Evolutionary conservation across 2,888 invertebrate genomes (phyloP), one percentile per base, ranked within the genome.

Genomic region (Leptarthrus brevirostris): DNA sequence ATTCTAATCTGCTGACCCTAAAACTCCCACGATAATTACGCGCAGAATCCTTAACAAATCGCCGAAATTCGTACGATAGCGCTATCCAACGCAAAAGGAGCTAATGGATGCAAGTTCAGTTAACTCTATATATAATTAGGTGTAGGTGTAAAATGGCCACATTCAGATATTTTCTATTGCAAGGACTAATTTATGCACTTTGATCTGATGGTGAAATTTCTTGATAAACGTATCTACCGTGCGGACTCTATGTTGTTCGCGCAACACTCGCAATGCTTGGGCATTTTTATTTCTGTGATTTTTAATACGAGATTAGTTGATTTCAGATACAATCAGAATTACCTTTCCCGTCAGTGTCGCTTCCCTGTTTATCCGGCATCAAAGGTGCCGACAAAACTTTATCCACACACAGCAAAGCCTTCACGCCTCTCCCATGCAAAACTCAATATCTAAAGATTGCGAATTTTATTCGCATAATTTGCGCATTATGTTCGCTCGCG

Each of bases 381-480:
- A 69, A 69, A 69, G 69, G 34, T 20, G 69, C 69, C 69, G 69
- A 52, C 69, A n/a, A 30, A 52, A 69, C 20, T 52, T 69, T 20
- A 69, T 52, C 69, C 69, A 52, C 18, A 36, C 52, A 26, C 24
- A 47, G 47, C 64, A 18, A 18, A 8, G 52, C 30, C 49, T 26
- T 16, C 49, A 34, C 69, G 49, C 52, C 69, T 49, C 52, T 52
- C 30, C 52, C 34, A 14, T 24, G 20, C 69, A 30, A 4, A 18
- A 16, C 52, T 34, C 36, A 52, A 36, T 49, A 36, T 34, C 52
- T 52, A 52, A 52, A 69, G 49, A 69, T 69, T 52, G 69, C 69
- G 69, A 81, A 83, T 83, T 83, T 82, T 82, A 81, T 83, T 82
- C 83, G 83, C 83, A 83, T 83, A 83, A 83, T 83, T 83, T 83